Evolutionary conservation across 2,113 vertebrate species (phyloP).

Genomic region (Odobenus rosmarus): DNA sequence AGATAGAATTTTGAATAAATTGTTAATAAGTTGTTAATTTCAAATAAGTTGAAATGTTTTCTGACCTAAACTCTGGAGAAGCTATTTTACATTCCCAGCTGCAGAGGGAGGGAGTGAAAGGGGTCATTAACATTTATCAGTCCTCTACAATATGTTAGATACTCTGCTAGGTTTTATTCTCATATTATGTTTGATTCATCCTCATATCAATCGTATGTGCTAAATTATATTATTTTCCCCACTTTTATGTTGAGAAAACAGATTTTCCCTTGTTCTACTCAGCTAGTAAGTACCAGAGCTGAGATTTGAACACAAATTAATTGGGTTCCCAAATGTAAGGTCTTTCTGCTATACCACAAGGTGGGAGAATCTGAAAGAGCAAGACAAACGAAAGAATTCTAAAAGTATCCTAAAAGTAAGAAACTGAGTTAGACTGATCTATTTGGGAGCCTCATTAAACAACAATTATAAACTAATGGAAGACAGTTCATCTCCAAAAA

Average conservation of each 20-base stretch:
- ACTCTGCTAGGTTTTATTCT: constrained; percentile 27
- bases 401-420: not conserved
- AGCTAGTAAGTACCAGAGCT: not conserved
- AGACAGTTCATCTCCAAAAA: not conserved
- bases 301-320: not conserved
- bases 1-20: constrained; percentile 41
- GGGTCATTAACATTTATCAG: not conserved
- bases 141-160: not conserved
- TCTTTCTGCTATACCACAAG: not conserved
- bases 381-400: constrained; percentile 35
- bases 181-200: constrained; percentile 30
- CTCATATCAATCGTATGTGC: not conserved
- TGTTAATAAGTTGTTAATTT: constrained; percentile 41
- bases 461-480: constrained; percentile 31
- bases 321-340: not conserved
- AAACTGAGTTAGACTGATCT: not conserved
- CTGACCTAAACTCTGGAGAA: not conserved
- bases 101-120: not conserved
- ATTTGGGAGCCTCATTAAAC: not conserved
- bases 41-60: constrained; percentile 54
- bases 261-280: not conserved
- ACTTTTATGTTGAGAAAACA: not conserved
- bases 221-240: not conserved
- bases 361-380: not conserved
- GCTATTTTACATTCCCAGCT: not conserved